Evolutionary conservation across 2,888 invertebrate genomes (phyloP), one percentile per base, ranked within the genome.

Genomic region (Masnerella sp.): DNA sequence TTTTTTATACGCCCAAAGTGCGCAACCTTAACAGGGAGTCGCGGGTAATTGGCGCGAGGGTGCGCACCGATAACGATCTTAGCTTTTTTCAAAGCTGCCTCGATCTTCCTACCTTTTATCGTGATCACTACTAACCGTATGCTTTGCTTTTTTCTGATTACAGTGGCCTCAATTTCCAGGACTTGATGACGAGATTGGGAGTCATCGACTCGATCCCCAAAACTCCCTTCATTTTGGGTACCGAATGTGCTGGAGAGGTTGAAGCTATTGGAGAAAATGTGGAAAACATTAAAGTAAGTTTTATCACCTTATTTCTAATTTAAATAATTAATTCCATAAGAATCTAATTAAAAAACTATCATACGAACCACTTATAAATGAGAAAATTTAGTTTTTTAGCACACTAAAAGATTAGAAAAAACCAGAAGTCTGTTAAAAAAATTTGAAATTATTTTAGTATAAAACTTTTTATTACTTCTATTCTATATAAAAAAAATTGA

Each of bases 141-240:
- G 32, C 32, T 3, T n/a, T 32, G n/a, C n/a, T 40, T 51, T 5
- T 54, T 72, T 71, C 59, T 86, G 88, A 87, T 92, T 92, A 64
- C 90, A 96, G 96, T 86, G 96, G 96, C 12, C 89, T 96, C 79
- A 96, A 95, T 88, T 96, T 96, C 90, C 93, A 95, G 89, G 96
- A 96, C 85, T 88, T 96, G 89, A 95, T 96, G 91, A 94, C 94
- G 67, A 91, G 96, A 40, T 95, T 96, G 88, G 96, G 96, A 3
- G 93, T 94, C 69, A 93, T 96, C 80, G 95, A 96, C 86, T 93
- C 94, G 8, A 93, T 94, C 0, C 95, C 95, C n/a, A 96, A 96
- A 89, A 94, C 95, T 3, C 96, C 96, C 2, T 93, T 95, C 89
- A 94, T 95, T 84, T 91, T 96, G 85, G 96, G 96, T 68, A 95